Base-by-base conservation (phyloP, 1,140 invertebrate species). In the Physella acuta region DNA sequence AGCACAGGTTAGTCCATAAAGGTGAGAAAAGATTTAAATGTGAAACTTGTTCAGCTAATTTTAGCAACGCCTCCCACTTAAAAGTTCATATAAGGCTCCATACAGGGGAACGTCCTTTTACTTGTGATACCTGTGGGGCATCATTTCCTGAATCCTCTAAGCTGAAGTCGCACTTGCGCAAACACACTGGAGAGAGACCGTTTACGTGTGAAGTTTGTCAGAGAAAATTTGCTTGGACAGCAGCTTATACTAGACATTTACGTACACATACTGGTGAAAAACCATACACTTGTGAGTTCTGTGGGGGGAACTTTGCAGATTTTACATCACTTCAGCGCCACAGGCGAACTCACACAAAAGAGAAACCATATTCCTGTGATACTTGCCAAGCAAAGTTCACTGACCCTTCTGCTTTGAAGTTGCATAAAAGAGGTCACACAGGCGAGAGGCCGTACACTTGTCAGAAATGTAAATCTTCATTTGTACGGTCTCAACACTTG, bases 211-310 rank as follows among this genome's bases (percentile, higher is more conserved):
- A 91, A 0, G 92, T 93, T 0, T 95, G 93, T 28, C 30, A n/a
- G 11, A 26, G 51, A 2, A 63, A 36, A 2, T 64, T 64, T 36
- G 30, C 39, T 16, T 56, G 64, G 64, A 66, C 31, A 24, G 64
- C 51, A 28, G 64, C 64, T 1, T 66, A 66, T n/a, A 66, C 14
- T 24, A n/a, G 93, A 0, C 94, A 96, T 81, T 87, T 95, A 17
- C 85, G 95, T 17, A 96, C 93, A 0, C 95, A 97, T 64, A 97
- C 94, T 0, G 94, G 96, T 78, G 94, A 95, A 75, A 97, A 97
- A 81, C 95, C 95, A 0, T 96, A 96, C 28, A 67, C 51, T 8
- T 56, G 64, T 67, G 64, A 67, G 39, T 56, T 56, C 49, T 67
- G 64, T 67, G 64, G 53, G 8, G n/a, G 28, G 1, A 24, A 16